Evolutionary conservation across 2,797 vertebrate species (phyloP), one percentile per base, ranked within the genome.

Genomic region (Parambassis ranga): DNA sequence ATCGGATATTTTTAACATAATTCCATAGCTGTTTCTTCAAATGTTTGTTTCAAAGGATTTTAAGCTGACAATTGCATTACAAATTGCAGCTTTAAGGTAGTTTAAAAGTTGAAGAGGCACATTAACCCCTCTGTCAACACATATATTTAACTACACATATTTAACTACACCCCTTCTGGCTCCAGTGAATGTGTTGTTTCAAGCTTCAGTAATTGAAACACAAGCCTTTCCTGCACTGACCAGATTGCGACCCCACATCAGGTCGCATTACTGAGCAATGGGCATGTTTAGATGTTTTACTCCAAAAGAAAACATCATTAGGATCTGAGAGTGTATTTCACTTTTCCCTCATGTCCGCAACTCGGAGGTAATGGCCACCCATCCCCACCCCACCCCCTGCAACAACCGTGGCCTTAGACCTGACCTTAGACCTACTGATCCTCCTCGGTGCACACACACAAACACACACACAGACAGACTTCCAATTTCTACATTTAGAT

Each of bases 221-320:
- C 71, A 82, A 91, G 82, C 77, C 73, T 64, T 88, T 90, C 85
- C 87, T 81, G 71, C 59, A 83, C 79, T 88, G 90, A 86, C 90
- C 89, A 90, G 87, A 81, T 87, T 26, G 56, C 39, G 84, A 91
- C 90, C 90, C 75, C 82, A 44, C 65, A 51, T 46, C 33, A 84
- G 89, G 89, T 92, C 90, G 78, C 83, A 47, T 93, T 90, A 91
- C 89, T 79, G 75, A 87, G 87, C 83, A 68, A 79, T 77, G 84
- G 90, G 79, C 81, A 82, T 90, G 90, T 91, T 92, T 90, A 87
- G 87, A 90, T 90, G 87, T 89, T 91, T 89, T 76, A 71, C 75
- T 81, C 81, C 77, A 35, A 91, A 90, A 87, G 89, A 88, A 92
- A 92, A 93, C 90, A 92, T 90, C 83, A 85, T 88, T 90, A 90